Percentiles rank a stretch among this genome's conserved stretches.
Evolutionary conservation across 2,797 vertebrate species (phyloP).

Genomic region (Thaleichthys pacificus): DNA sequence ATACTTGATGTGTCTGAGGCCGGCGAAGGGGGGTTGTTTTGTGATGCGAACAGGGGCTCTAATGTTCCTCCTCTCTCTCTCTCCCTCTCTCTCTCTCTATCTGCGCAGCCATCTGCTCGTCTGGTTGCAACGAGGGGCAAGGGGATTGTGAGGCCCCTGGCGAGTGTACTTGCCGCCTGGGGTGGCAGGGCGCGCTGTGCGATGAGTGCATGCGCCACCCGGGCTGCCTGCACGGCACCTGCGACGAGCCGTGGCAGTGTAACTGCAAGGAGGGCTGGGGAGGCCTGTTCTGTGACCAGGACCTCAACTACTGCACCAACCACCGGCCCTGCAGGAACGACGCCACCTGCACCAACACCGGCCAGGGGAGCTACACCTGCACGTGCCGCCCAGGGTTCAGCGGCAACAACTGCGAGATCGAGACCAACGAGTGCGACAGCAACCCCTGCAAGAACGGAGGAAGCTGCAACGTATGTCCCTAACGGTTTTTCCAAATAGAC

Average conservation of each 20-base stretch:
- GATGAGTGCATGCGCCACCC: slow-evolving; percentile 78
- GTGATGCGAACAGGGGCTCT: slow-evolving; percentile 42
- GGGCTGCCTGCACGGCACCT: slow-evolving; percentile 80
- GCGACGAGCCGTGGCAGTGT: slow-evolving; percentile 80
- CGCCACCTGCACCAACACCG: slow-evolving; percentile 84
- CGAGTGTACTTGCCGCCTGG: slow-evolving; percentile 80
- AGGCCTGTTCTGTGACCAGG: slow-evolving; percentile 83
- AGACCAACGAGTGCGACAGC: slow-evolving; percentile 84
- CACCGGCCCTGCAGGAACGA: slow-evolving; percentile 80
- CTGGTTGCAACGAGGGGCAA: slow-evolving; percentile 78
- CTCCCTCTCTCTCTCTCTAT: slow-evolving; percentile 30
- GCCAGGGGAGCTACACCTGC: slow-evolving; percentile 85
- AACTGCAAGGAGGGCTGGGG: slow-evolving; percentile 86
- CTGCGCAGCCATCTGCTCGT: slow-evolving; percentile 80
- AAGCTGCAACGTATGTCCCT: slow-evolving; percentile 84
- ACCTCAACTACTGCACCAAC: slow-evolving; percentile 88
- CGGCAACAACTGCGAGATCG: slow-evolving; percentile 74
- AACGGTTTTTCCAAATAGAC: no score
- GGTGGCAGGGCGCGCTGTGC: slow-evolving; percentile 84
- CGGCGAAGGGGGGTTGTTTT: slow-evolving; percentile 43
- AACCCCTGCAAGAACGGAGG: slow-evolving; percentile 89
- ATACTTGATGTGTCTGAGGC: slow-evolving; percentile 61
- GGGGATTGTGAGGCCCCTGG: slow-evolving; percentile 80
- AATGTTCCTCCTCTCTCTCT: slow-evolving; percentile 43
- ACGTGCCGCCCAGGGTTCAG: slow-evolving; percentile 76